A percentile compares a stretch with the other conserved stretches of the same genome.
phyloP scores from a whole-genome alignment of 2,888 invertebrate species.

The Tineola bisselliella region DNA sequence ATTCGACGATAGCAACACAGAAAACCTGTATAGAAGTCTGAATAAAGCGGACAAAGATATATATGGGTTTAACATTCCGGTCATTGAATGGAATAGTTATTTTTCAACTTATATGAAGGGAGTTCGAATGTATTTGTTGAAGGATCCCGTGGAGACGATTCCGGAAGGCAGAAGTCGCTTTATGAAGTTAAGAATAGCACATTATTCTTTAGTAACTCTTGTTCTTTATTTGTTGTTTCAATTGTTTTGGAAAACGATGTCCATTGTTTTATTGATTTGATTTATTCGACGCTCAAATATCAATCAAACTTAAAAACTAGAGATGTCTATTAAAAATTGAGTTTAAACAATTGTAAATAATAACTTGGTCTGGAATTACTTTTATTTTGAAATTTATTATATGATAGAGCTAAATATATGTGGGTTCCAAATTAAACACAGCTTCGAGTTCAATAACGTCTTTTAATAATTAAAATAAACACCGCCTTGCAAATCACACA shows the following conservation, averaged over 20 bases:
- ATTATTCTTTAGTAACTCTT: neutral
- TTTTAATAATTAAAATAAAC: too few species aligned
- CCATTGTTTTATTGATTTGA: neutral
- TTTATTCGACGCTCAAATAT: too few species aligned
- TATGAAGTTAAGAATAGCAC: conserved; percentile 1
- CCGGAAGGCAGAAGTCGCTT: conserved; percentile 65
- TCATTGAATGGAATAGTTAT: conserved; percentile 75
- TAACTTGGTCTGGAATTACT: too few species aligned
- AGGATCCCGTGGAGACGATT: conserved; percentile 76
- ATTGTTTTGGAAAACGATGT: conserved; percentile 15
- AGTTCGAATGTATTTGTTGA: conserved; percentile 75
- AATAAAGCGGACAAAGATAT: conserved; percentile 65
- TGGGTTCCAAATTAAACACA: too few species aligned
- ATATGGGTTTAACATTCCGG: conserved; percentile 73
- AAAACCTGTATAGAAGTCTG: conserved; percentile 61
- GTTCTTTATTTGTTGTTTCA: conserved; percentile 18
- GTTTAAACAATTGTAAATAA: too few species aligned
- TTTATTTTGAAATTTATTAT: too few species aligned
- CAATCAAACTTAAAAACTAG: too few species aligned
- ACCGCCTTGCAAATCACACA: too few species aligned
- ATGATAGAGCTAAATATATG: too few species aligned
- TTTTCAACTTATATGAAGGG: conserved; percentile 76
- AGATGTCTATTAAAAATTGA: too few species aligned
- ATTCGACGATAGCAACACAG: conserved; percentile 70
- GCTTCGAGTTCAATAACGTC: too few species aligned